Percentiles rank a stretch among this genome's conserved stretches.
phyloP scores from a whole-genome alignment of 2,888 invertebrate species.

The Helobdella robusta region DNA sequence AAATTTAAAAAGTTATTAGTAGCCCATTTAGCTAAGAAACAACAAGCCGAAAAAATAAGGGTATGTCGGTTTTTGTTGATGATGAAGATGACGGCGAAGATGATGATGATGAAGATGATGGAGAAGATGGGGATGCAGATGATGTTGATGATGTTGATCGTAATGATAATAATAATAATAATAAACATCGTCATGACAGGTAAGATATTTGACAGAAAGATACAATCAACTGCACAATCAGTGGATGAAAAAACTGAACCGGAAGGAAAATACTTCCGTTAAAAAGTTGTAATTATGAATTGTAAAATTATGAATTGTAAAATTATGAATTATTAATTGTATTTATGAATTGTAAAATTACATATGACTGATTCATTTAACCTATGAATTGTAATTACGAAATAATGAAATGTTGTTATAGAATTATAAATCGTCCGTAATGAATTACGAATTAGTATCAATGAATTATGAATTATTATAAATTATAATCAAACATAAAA shows the following conservation, averaged over 20 bases:
- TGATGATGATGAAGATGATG: background rate
- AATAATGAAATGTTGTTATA: no score
- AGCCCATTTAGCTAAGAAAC: slow-evolving; percentile 16
- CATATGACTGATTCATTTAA: no score
- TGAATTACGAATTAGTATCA: no score
- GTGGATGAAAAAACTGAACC: slow-evolving; percentile 55
- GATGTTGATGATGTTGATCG: slow-evolving; percentile 2
- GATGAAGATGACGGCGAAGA: background rate
- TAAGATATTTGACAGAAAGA: slow-evolving; percentile 71
- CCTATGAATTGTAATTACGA: no score
- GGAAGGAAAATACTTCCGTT: slow-evolving; percentile 65
- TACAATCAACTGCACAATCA: slow-evolving; percentile 57
- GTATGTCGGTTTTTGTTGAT: background rate
- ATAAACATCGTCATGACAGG: slow-evolving; percentile 43
- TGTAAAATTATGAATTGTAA: no score
- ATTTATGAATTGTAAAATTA: no score
- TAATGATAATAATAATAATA: background rate
- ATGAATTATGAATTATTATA: no score
- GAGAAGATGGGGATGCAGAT: background rate
- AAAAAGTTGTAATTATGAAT: no score
- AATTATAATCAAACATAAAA: no score
- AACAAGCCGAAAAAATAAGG: slow-evolving; percentile 20
- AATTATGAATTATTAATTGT: no score
- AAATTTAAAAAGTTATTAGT: slow-evolving; percentile 17
- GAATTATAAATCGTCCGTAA: no score